phyloP scores from a whole-genome alignment of 2,888 invertebrate genomes.

The Calliopum simillimum region DNA sequence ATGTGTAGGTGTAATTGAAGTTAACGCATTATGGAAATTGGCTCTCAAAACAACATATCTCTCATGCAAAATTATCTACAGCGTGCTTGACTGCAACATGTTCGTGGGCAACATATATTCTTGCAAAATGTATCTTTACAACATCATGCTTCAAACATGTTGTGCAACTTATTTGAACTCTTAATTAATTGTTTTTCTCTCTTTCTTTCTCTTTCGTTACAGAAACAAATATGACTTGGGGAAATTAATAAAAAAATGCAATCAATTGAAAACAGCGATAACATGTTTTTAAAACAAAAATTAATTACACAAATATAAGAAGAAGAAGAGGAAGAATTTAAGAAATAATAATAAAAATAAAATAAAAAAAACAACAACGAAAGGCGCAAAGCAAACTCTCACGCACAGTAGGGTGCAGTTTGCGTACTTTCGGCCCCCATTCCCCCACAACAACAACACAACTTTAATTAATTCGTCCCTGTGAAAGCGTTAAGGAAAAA shows the following conservation, averaged over 20 bases:
- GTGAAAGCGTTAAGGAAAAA: conserved; percentile 41
- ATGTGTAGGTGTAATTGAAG: too few species aligned
- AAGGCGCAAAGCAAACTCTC: conserved; percentile 36
- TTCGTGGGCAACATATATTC: background rate
- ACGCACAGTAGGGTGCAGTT: conserved; percentile 31
- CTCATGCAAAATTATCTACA: background rate
- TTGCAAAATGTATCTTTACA: background rate
- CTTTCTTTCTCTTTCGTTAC: conserved; percentile 22
- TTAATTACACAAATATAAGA: background rate
- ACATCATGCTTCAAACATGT: background rate
- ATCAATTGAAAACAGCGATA: background rate
- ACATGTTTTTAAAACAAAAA: background rate
- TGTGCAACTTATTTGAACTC: background rate
- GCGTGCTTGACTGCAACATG: conserved; percentile 1
- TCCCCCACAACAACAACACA: background rate
- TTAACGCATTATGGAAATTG: too few species aligned
- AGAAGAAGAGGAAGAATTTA: conserved; percentile 1
- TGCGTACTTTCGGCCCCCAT: background rate
- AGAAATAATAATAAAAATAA: background rate
- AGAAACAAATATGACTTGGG: conserved; percentile 20
- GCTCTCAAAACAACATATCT: background rate
- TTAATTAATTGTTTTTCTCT: conserved; percentile 35
- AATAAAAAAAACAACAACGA: conserved; percentile 11
- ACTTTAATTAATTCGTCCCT: conserved; percentile 34
- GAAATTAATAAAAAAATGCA: conserved; percentile 3